A percentile compares a stretch with the other conserved stretches of the same genome.
phyloP scores from a whole-genome alignment of 2,888 invertebrate species.

The Heliconius aoede region DNA sequence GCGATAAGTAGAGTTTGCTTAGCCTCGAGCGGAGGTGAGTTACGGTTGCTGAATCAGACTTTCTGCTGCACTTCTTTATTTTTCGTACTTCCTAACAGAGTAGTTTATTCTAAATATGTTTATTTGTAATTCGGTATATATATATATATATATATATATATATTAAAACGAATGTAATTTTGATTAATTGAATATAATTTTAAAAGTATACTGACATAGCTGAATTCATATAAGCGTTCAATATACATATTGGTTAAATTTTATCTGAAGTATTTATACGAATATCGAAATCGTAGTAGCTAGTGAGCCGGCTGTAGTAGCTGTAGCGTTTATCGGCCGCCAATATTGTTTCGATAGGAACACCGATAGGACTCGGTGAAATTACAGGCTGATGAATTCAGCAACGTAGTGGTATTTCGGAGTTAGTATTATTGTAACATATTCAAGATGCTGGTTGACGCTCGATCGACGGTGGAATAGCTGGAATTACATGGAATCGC shows the following conservation, averaged over 20 bases:
- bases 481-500: conserved; percentile 76
- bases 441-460: conserved; percentile 76
- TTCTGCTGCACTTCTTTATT: conserved; percentile 60
- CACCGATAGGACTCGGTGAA: conserved; percentile 43
- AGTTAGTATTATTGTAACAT: conserved; percentile 66
- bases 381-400: conserved; percentile 50
- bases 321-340: conserved; percentile 45
- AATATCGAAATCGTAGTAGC: conserved; percentile 37
- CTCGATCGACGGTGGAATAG: conserved; percentile 68
- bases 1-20: conserved; percentile 82
- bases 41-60: conserved; percentile 64
- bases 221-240: background rate
- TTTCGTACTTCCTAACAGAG: conserved; percentile 29
- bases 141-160: background rate
- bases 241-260: conserved; percentile 24
- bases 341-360: conserved; percentile 46
- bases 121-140: background rate
- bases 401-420: conserved; percentile 54
- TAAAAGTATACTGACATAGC: background rate
- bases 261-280: conserved; percentile 29
- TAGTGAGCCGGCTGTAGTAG: conserved; percentile 44
- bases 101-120: conserved; percentile 21
- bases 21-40: conserved; percentile 71
- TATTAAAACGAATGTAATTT: no score
- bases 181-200: background rate